Percentiles rank a stretch among this genome's conserved stretches.
Conservation (phyloP, 2,888 invertebrate species). For the Stomorhina lunata region DNA sequence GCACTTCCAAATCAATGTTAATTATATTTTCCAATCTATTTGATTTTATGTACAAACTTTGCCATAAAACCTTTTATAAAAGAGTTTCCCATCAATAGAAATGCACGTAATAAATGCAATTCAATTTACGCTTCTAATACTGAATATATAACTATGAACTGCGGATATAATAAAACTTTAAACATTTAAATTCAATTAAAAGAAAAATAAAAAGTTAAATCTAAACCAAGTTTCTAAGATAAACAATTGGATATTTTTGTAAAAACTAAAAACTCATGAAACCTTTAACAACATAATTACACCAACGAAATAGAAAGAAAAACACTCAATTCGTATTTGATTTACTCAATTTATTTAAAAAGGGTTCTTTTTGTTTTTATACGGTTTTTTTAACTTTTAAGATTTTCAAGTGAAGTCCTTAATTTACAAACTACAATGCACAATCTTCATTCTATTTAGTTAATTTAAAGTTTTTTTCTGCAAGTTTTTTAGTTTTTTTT, state of each 20-base stretch:
- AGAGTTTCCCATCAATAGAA: no score
- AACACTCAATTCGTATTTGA: conserved; percentile 23
- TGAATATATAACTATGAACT: no score
- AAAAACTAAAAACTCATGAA: background rate
- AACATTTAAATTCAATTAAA: conserved; percentile 20
- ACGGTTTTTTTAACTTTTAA: conserved; percentile 48
- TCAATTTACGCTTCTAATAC: background rate
- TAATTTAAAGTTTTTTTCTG: conserved; percentile 47
- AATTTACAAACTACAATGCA: conserved; percentile 56
- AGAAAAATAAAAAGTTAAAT: background rate
- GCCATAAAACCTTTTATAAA: no score
- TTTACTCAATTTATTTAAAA: conserved; percentile 23
- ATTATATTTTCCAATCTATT: no score
- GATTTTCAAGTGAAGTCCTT: conserved; percentile 54
- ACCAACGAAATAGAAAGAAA: no score
- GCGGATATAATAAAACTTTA: background rate
- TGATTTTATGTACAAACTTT: no score
- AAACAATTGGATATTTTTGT: background rate
- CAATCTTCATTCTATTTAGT: conserved; percentile 49
- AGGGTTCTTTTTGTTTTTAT: conserved; percentile 17
- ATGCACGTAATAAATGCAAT: no score
- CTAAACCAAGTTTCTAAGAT: conserved; percentile 6
- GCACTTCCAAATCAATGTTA: no score
- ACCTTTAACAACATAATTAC: conserved; percentile 7
- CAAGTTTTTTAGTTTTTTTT: conserved; percentile 4